phyloP scores from a whole-genome alignment of 2,888 invertebrate species.

The Prosopocoilus inquinatus region DNA sequence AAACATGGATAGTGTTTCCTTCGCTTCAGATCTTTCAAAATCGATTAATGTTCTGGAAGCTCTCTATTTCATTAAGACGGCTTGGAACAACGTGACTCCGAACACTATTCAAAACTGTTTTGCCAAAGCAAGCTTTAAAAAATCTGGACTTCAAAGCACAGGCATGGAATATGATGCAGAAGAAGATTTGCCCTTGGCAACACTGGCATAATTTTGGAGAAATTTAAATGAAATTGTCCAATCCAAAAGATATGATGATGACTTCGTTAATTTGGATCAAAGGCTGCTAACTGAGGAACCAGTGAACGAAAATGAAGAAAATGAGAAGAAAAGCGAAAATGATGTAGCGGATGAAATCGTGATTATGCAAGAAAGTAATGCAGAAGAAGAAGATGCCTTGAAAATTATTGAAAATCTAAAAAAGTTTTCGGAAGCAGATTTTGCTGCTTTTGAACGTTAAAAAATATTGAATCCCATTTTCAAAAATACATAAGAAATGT shows the following conservation, averaged over 20 bases:
- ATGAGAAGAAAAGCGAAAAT: slow-evolving; percentile 2
- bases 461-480: slow-evolving; percentile 7
- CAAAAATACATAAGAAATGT: not conserved
- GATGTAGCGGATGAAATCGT: not conserved
- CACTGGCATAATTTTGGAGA: not conserved
- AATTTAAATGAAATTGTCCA: slow-evolving; percentile 2
- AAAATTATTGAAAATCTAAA: not conserved
- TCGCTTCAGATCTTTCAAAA: slow-evolving; percentile 6
- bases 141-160: not conserved
- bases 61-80: slow-evolving; percentile 12
- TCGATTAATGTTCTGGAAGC: slow-evolving; percentile 9
- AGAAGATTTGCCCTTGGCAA: slow-evolving; percentile 5
- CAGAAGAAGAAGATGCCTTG: not conserved
- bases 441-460: slow-evolving; percentile 6
- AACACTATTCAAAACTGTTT: slow-evolving; percentile 14
- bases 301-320: slow-evolving; percentile 3
- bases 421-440: slow-evolving; percentile 5
- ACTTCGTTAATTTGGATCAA: slow-evolving; percentile 7
- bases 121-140: slow-evolving; percentile 13
- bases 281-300: slow-evolving; percentile 6
- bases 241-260: not conserved
- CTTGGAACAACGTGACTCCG: slow-evolving; percentile 12
- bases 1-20: slow-evolving; percentile 1
- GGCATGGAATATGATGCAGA: slow-evolving; percentile 6
- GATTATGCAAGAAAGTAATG: not conserved